Evolutionary conservation across 2,113 vertebrate genomes (phyloP), one percentile per base, ranked within the genome.

Genomic region (Hystrix brachyura): DNA sequence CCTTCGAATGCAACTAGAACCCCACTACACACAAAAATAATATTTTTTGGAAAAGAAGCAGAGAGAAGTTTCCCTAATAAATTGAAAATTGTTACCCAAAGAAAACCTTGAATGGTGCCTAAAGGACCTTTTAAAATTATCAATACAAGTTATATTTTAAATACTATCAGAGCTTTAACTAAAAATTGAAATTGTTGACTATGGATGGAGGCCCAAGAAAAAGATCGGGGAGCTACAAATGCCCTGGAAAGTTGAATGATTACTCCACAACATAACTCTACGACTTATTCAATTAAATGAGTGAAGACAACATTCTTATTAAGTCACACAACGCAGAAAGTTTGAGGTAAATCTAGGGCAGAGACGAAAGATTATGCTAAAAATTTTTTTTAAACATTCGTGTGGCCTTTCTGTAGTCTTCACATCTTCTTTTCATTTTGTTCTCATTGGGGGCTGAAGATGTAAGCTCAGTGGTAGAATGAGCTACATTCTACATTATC

Each of bases 91-190:
- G 0, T 76, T 87, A 67, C 62, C 74, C 21, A 82, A 67, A 85
- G 43, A 53, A 94, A 17, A 88, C 0, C 51, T 60, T 38, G 5
- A 51, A 1, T 65, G 17, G 46, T 60, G 2, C 55, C 87, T 59
- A 21, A 65, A 87, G 2, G 29, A 93, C 18, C 27, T 79, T 5
- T 74, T 53, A 48, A 65, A 48, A 57, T 81, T 11, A 82, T 60
- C 57, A 62, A 27, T 71, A 74, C 34, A 94, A 23, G 27, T 65
- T 67, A n/a, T 74, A 6, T 67, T 96, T 76, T 67, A 69, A 95
- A n/a, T 59, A 60, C 27, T 91, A 8, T 14, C 60, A 48, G 13
- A 60, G 23, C 8, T 79, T 85, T 81, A 53, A 62, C 71, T 67
- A 71, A 90, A 95, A 93, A 57, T 57, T 5, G 23, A 19, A 78